Conservation (phyloP, 2,113 vertebrate species). For the Cathartes aura region DNA sequence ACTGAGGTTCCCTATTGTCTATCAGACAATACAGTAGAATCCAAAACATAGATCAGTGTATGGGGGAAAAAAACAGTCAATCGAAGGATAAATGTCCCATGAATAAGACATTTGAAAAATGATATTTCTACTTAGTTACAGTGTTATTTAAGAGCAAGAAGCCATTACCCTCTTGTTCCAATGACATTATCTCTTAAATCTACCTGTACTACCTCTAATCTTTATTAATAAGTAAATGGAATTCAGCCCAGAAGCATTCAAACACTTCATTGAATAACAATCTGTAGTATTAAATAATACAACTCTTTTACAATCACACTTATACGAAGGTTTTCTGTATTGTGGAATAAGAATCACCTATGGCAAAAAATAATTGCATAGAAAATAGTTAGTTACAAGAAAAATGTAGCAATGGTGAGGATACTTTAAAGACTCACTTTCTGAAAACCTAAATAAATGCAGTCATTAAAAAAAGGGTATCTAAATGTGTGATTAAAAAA, state of each 20-base stretch:
- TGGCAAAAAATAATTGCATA: not conserved
- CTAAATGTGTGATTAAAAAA: not conserved
- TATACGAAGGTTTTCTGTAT: not conserved
- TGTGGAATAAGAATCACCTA: not conserved
- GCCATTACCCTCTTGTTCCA: constrained; percentile 42
- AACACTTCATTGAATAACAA: constrained; percentile 24
- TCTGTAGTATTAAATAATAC: constrained; percentile 1
- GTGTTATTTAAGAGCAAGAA: not conserved
- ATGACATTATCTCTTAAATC: constrained; percentile 33
- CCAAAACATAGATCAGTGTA: not conserved
- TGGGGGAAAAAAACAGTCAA: not conserved
- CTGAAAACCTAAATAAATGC: not conserved
- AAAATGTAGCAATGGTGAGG: not conserved
- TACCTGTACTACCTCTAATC: constrained; percentile 29
- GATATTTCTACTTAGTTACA: not conserved
- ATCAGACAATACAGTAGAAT: not conserved
- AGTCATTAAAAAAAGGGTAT: not conserved
- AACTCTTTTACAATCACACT: not conserved
- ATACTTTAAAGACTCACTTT: not conserved
- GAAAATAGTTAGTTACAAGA: not conserved
- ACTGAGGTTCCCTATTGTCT: not conserved
- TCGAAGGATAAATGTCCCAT: constrained; percentile 30
- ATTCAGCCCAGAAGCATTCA: constrained; percentile 42
- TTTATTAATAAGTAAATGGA: constrained; percentile 61
- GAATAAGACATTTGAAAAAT: constrained; percentile 28